These are phyloP conservation scores for Neosilurus hyrtlii DNA, from an alignment of 2,797 vertebrate genomes.

Conservation along the genomic window DNA sequence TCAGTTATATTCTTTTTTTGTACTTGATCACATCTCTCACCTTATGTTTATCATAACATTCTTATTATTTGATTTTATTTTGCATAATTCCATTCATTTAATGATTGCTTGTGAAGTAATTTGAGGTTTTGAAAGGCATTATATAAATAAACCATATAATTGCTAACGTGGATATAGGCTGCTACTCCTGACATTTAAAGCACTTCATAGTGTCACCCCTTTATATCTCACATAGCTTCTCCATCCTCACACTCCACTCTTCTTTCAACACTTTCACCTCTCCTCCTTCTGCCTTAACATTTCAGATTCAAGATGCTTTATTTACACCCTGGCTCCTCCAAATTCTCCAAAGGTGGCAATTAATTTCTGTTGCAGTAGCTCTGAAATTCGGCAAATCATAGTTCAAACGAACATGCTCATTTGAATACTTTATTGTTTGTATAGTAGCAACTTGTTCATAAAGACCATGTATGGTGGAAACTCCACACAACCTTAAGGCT, in stretches of 20 bases:
- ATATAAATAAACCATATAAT: neutral
- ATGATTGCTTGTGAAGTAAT: neutral
- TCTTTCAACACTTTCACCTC: neutral
- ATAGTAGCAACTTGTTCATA: neutral
- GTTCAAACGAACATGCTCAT: neutral
- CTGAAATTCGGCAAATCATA: neutral
- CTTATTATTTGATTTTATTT: neutral
- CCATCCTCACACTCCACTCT: neutral
- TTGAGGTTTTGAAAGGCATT: neutral
- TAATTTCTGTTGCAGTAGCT: neutral
- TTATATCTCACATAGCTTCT: neutral
- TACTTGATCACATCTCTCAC: no score
- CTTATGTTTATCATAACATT: neutral
- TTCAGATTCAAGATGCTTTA: neutral
- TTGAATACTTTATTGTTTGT: neutral
- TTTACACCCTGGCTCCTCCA: neutral
- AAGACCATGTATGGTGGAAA: neutral
- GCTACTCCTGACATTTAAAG: neutral
- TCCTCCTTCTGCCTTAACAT: neutral
- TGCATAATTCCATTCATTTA: neutral
- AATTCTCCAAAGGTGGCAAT: neutral
- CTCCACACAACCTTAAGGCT: no score
- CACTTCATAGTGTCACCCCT: neutral
- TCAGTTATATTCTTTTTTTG: neutral
- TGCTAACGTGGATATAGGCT: neutral